Evolutionary conservation across 2,797 vertebrate species (phyloP).

Genomic region (Taenioides sp.): DNA sequence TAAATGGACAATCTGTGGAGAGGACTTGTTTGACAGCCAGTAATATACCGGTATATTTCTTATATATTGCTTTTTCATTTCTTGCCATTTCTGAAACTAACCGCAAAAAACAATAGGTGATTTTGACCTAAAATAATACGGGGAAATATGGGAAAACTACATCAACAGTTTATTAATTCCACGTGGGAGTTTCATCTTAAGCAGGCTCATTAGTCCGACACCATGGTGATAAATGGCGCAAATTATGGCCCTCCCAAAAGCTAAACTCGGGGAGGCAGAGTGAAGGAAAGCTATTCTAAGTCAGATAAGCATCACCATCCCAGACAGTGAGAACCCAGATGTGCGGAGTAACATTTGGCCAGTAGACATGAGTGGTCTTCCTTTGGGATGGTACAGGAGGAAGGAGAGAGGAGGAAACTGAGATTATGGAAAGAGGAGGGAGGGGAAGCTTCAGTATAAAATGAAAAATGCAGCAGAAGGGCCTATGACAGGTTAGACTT

Average conservation of each 20-base stretch:
- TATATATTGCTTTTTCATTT: background rate
- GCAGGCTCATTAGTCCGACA: slow-evolving; percentile 39
- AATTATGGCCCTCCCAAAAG: slow-evolving; percentile 27
- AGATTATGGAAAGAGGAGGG: slow-evolving; percentile 51
- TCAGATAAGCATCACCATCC: slow-evolving; percentile 66
- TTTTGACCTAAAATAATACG: slow-evolving; percentile 22
- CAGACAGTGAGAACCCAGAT: slow-evolving; percentile 66
- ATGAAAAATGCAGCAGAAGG: too few species aligned
- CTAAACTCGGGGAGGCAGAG: slow-evolving; percentile 1
- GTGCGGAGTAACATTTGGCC: slow-evolving; percentile 64
- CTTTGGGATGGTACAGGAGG: slow-evolving; percentile 67
- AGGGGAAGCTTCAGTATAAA: too few species aligned
- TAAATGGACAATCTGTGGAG: background rate
- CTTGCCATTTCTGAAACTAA: background rate
- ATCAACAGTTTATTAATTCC: slow-evolving; percentile 43
- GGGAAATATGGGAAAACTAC: slow-evolving; percentile 29
- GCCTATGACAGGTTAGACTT: too few species aligned
- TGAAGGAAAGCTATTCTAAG: slow-evolving; percentile 37
- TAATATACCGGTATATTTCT: background rate
- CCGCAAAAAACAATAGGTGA: background rate
- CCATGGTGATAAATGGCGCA: slow-evolving; percentile 42
- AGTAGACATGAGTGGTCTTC: slow-evolving; percentile 61
- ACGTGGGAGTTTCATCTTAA: slow-evolving; percentile 32
- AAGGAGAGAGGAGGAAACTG: slow-evolving; percentile 62
- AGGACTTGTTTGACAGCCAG: background rate